These are phyloP conservation scores for Hirtodrosophila duncani DNA, from an alignment of 2,888 invertebrate species.

Conservation along the genomic window DNA sequence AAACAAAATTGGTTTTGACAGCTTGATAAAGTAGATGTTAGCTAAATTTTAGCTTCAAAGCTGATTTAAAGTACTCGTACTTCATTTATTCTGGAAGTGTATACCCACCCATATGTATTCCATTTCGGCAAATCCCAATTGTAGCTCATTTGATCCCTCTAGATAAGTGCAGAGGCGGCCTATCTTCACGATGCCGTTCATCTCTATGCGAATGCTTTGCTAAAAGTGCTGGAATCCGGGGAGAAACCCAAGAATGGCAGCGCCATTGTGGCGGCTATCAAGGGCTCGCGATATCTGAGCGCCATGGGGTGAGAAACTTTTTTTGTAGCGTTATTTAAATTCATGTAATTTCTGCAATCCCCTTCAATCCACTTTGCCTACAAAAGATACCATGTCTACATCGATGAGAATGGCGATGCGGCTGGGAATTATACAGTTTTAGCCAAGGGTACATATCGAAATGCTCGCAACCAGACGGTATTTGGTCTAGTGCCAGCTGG, in stretches of 20 bases:
- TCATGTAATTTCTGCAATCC: background rate
- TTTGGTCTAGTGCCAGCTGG: constrained; percentile 90
- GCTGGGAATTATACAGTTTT: constrained; percentile 96
- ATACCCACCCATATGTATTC: no score
- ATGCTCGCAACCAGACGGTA: constrained; percentile 69
- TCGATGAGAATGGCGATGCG: constrained; percentile 94
- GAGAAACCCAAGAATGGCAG: constrained; percentile 88
- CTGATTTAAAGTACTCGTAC: no score
- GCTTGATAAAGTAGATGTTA: no score
- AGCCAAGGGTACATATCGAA: constrained; percentile 79
- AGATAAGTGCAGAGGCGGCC: constrained; percentile 93
- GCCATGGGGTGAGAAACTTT: constrained; percentile 93
- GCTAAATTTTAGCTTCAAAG: no score
- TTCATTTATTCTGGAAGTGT: no score
- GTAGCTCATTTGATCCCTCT: constrained; percentile 19
- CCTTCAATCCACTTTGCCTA: constrained; percentile 15
- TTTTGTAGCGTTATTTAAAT: background rate
- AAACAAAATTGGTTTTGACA: no score
- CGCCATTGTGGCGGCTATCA: constrained; percentile 87
- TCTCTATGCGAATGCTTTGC: constrained; percentile 91
- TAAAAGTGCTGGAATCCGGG: constrained; percentile 84
- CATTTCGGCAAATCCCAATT: no score
- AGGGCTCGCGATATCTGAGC: constrained; percentile 88
- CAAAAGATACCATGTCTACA: constrained; percentile 90
- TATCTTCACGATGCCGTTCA: constrained; percentile 96